A percentile compares a stretch with the other conserved stretches of the same genome.
Evolutionary conservation across 1,140 invertebrate genomes (phyloP).

Genomic region (Papilio glaucus): DNA sequence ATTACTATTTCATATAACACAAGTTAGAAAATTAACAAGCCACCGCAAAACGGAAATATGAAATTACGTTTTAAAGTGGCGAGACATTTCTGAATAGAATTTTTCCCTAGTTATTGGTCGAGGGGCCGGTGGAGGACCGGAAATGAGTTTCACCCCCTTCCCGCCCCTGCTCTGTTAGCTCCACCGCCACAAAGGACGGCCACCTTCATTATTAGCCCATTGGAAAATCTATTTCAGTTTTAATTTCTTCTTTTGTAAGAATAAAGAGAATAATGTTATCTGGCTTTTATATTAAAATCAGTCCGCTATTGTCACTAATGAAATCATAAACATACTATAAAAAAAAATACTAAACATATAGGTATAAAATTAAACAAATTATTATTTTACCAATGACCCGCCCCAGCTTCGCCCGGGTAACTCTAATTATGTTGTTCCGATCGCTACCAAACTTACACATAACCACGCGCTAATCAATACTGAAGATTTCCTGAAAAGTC

Average conservation of each 20-base stretch:
- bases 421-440: no score
- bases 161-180: conserved; percentile 4
- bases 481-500: no score
- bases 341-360: no score
- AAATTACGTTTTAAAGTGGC: conserved; percentile 62
- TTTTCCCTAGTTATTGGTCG: conserved; percentile 75
- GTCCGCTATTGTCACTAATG: background rate
- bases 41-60: conserved; percentile 52
- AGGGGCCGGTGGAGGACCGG: conserved; percentile 66
- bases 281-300: background rate
- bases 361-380: no score
- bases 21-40: conserved; percentile 40
- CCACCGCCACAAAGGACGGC: conserved; percentile 45
- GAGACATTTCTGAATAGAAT: conserved; percentile 69
- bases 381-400: no score
- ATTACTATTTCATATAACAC: conserved; percentile 1
- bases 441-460: no score
- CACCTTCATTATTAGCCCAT: conserved; percentile 72
- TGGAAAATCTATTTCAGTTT: conserved; percentile 58
- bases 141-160: conserved; percentile 73
- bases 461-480: no score
- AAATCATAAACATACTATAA: no score
- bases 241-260: conserved; percentile 28
- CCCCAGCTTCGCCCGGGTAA: no score
- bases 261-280: no score